These are phyloP conservation scores for Laothoe populi DNA, from an alignment of 2,888 invertebrate genomes.

Conservation along the genomic window DNA sequence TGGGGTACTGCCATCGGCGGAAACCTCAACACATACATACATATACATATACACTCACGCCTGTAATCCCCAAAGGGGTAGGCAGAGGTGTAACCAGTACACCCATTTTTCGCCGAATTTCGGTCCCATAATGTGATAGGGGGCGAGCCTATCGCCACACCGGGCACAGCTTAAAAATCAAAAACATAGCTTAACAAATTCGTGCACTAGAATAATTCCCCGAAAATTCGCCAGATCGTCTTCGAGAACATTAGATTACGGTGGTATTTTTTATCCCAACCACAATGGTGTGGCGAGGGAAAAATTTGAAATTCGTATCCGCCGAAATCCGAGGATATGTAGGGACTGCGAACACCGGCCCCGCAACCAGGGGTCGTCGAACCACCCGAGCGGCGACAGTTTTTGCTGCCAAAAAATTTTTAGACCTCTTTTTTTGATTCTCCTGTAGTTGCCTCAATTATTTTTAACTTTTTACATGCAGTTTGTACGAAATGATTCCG, in stretches of 20 bases:
- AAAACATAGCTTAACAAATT: too few relatives aligned
- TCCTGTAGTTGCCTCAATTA: constrained; percentile 72
- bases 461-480: constrained; percentile 75
- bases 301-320: constrained; percentile 82
- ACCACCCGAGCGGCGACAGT: constrained; percentile 69
- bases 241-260: constrained; percentile 7
- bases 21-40: too few relatives aligned
- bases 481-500: constrained; percentile 49
- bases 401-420: constrained; percentile 58
- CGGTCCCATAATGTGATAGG: too few relatives aligned
- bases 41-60: too few relatives aligned
- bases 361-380: constrained; percentile 59
- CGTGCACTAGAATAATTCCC: too few relatives aligned
- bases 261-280: constrained; percentile 20
- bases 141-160: too few relatives aligned
- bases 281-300: constrained; percentile 54
- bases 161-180: too few relatives aligned
- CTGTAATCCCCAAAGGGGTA: too few relatives aligned
- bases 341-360: constrained; percentile 49
- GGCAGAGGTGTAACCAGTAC: too few relatives aligned
- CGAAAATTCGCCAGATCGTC: constrained; percentile 9
- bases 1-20: too few relatives aligned
- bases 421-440: constrained; percentile 24
- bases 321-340: constrained; percentile 68
- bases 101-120: too few relatives aligned